Evolutionary conservation across 2,888 invertebrate species (phyloP), one percentile per base, ranked within the genome.

Genomic region (Serrognathus titanus): DNA sequence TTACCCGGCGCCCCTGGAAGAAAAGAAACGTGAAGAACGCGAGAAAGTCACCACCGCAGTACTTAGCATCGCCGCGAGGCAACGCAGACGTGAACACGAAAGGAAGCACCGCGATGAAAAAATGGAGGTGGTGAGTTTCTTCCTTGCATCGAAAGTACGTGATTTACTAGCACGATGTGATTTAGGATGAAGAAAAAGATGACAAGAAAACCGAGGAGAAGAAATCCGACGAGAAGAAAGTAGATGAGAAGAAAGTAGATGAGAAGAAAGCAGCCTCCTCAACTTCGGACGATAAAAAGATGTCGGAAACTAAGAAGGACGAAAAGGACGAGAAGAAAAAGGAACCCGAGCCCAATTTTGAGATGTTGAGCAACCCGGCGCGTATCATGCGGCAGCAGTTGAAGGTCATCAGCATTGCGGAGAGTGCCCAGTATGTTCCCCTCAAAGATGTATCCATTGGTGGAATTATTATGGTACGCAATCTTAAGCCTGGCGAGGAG

Each of bases 21-120:
- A 98, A 75, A 98, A 99, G 81, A 98, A 98, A 80, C 97, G 97
- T 73, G 94, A 95, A 75, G 87, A 94, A 36, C 98, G 99, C 76
- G 94, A 98, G 72, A 97, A 98, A 1, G 95, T 97, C 57, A 98
- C 98, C 4, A 98, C 98, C 1, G 94, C 99, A 1, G 82, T 99
- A 46, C 96, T 96, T 71, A 97, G 97, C 70, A 97, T 98, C 0
- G 96, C 96, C 0, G 88, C 96, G 61, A 94, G 90, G 58, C 88
- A 49, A 13, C 35, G 49, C 13, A 36, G 49, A 8, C 35, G 49
- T 12, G 49, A 49, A 20, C 36, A 38, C 39, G 49, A 37, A 20
- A 49, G 49, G 37, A 20, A 24, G 2, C 24, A 38, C 10, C 45
- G 45, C 10, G 68, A 70, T 6, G 77, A 76, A 41, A 88, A 88